A percentile compares a stretch with the other conserved stretches of the same genome.
These are phyloP conservation scores for Distichodus sexfasciatus DNA, from an alignment of 2,797 vertebrate genomes.

Conservation along the genomic window DNA sequence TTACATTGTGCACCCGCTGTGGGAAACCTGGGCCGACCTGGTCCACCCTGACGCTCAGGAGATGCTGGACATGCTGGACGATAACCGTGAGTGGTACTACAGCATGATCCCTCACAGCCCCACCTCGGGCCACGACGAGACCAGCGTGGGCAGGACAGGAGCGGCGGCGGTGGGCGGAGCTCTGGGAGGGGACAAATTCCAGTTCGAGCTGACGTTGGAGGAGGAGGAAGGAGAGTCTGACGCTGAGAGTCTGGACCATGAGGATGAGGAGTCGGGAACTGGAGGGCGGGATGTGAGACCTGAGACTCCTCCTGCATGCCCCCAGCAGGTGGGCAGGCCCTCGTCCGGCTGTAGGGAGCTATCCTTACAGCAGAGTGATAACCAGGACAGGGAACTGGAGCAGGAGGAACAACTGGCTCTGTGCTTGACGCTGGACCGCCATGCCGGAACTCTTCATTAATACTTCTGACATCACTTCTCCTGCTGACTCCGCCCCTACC, in stretches of 20 bases:
- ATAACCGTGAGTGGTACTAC: constrained; percentile 94
- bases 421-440: constrained; percentile 76
- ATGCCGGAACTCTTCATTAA: constrained; percentile 46
- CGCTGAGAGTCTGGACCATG: constrained; percentile 70
- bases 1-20: constrained; percentile 90
- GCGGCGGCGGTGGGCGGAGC: constrained; percentile 13
- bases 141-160: constrained; percentile 39
- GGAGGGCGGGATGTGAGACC: no score
- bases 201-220: constrained; percentile 80
- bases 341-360: no score
- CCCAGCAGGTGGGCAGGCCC: no score
- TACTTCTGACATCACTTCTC: constrained; percentile 52
- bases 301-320: no score
- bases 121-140: constrained; percentile 63
- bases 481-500: constrained; percentile 46
- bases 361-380: constrained; percentile 49
- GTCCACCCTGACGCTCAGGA: constrained; percentile 92
- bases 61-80: constrained; percentile 88
- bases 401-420: constrained; percentile 62
- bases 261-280: constrained; percentile 47
- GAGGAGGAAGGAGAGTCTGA: constrained; percentile 82
- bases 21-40: constrained; percentile 93
- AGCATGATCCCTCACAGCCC: constrained; percentile 91
- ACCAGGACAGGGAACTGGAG: constrained; percentile 64
- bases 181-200: constrained; percentile 77